A percentile compares a stretch with the other conserved stretches of the same genome.
Evolutionary conservation across 2,113 vertebrate genomes (phyloP).

Genomic region (Misgurnus anguillicaudatus): DNA sequence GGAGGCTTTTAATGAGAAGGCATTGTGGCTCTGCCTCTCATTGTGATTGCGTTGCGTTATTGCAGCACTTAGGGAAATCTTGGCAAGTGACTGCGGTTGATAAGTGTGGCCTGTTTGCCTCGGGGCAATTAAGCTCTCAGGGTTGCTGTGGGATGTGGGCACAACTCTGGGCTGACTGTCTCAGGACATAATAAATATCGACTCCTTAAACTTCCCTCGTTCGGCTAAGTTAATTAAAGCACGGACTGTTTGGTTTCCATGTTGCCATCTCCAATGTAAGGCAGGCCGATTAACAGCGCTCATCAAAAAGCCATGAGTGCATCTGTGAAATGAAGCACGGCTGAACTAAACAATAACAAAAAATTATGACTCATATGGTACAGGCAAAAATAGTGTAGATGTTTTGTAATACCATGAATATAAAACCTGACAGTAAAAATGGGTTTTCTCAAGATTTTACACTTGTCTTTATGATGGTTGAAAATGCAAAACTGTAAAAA

Average conservation of each 20-base stretch:
- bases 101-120: slow-evolving; percentile 58
- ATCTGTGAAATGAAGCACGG: background rate
- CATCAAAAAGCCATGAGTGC: slow-evolving; percentile 32
- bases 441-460: too few relatives aligned
- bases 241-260: slow-evolving; percentile 64
- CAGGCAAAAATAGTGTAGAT: background rate
- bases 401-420: too few relatives aligned
- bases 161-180: slow-evolving; percentile 57
- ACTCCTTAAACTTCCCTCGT: slow-evolving; percentile 65
- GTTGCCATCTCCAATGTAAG: slow-evolving; percentile 66
- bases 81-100: slow-evolving; percentile 55
- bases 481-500: too few relatives aligned
- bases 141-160: slow-evolving; percentile 50
- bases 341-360: background rate
- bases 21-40: slow-evolving; percentile 45
- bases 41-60: slow-evolving; percentile 59
- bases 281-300: slow-evolving; percentile 67
- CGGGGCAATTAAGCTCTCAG: slow-evolving; percentile 68
- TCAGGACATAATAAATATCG: slow-evolving; percentile 70
- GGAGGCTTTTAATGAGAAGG: slow-evolving; percentile 54
- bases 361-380: background rate
- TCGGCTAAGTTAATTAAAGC: slow-evolving; percentile 69
- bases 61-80: slow-evolving; percentile 60
- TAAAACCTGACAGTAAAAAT: too few relatives aligned
- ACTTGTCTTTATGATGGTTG: too few relatives aligned